Evolutionary conservation across 2,113 vertebrate genomes (phyloP), one percentile per base, ranked within the genome.

Genomic region (Cichladusa arquata): DNA sequence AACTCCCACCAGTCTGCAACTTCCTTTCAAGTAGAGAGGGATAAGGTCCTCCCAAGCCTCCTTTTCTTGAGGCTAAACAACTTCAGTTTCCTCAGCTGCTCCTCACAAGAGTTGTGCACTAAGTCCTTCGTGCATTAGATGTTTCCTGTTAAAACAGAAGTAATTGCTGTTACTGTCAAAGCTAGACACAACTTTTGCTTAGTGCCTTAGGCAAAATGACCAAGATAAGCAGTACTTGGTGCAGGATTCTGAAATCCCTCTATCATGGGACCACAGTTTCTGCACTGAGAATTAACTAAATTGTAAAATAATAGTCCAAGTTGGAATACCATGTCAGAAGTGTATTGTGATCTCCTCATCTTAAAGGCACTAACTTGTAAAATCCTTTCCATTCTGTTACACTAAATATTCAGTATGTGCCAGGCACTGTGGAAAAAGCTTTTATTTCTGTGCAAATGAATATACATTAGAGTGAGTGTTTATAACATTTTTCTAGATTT

Each of bases 381-480:
- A 93, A 91, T 51, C 42, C 16, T 25, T 91, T 65, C 71, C 47
- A 33, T 80, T 91, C 54, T 40, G 62, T 53, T 92, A 82, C 38
- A 25, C 38, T 58, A 42, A 91, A 80, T 85, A 87, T 89, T 92
- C 89, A 85, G 36, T 9, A 50, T 31, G 26, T 65, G 26, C 23
- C 42, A 94, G 84, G 80, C 48, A 57, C 51, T 24, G 28, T 44
- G 48, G 53, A 92, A 92, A 91, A 91, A 1, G 1, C 67, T 89
- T 92, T 81, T 87, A 71, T 82, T 84, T 76, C 78, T 85, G 53
- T 90, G 58, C 29, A 87, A 93, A 89, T 86, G 31, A 92, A 84
- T 33, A 87, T 34, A 87, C n/a, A 79, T 81, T 79, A 84, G 38
- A 81, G 31, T 22, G 23, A 80, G 19, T 17, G n/a, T 67, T 88